Conservation (phyloP, 2,797 vertebrate species). For the Fratercula arctica region DNA sequence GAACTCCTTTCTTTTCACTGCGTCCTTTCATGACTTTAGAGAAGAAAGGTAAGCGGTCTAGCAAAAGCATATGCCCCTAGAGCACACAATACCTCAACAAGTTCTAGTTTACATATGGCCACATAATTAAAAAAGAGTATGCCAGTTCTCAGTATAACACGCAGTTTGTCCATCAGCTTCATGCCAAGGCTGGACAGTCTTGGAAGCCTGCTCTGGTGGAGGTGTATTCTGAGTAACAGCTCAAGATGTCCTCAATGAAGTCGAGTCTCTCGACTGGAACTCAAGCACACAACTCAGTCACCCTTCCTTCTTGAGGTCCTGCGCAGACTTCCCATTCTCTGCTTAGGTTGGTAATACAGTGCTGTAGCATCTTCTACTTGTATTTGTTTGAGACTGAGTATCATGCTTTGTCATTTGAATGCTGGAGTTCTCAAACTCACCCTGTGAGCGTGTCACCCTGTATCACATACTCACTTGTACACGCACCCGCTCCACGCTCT, state of each 20-base stretch:
- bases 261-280: neutral
- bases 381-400: neutral
- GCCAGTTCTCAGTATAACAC: neutral
- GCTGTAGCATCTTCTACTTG: neutral
- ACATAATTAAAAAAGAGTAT: neutral
- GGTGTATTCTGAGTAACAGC: neutral
- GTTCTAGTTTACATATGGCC: neutral
- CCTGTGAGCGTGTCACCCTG: neutral
- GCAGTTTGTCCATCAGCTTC: neutral
- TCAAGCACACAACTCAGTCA: rapidly evolving
- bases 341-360: neutral
- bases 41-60: neutral
- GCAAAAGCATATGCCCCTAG: neutral
- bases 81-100: neutral
- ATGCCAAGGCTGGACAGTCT: neutral
- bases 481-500: neutral
- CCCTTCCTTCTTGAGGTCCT: neutral
- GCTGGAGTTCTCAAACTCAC: neutral
- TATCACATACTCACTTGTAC: neutral
- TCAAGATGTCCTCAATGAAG: neutral
- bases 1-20: neutral
- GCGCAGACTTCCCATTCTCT: neutral
- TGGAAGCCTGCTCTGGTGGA: neutral
- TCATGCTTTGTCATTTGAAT: neutral
- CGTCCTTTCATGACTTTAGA: neutral